A percentile compares a stretch with the other conserved stretches of the same genome.
Conservation (phyloP, 2,113 vertebrate genomes). For the Hypocryptadius cinnamomeus region DNA sequence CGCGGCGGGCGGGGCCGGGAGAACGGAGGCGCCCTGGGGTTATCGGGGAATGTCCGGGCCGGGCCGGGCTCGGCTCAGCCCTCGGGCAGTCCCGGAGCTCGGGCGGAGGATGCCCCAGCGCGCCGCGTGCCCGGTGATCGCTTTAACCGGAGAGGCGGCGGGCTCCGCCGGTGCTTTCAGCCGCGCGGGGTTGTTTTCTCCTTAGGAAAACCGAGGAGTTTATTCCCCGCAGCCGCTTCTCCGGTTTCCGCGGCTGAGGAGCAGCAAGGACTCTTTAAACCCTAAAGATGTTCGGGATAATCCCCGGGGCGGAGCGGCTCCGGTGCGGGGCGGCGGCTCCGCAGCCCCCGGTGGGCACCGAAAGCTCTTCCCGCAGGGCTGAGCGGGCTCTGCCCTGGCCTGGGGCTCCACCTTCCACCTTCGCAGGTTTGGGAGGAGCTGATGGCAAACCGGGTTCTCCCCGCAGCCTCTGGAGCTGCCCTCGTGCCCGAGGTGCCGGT, state of each 20-base stretch:
- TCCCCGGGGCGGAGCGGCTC: background rate
- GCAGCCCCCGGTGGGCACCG: background rate
- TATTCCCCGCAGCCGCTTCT: background rate
- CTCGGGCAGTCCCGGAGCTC: background rate
- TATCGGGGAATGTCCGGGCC: background rate
- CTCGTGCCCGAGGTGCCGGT: fast-evolving
- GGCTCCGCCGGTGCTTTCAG: background rate
- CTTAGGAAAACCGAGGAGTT: background rate
- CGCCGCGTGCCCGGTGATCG: background rate
- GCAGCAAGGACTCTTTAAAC: background rate
- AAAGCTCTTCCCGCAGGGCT: background rate
- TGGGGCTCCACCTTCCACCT: background rate
- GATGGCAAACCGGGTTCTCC: background rate
- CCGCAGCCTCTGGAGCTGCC: no score
- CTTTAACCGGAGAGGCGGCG: background rate
- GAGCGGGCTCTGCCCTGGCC: background rate
- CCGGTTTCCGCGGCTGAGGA: background rate
- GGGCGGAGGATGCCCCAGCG: background rate
- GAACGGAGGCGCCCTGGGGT: background rate
- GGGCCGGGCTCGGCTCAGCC: background rate
- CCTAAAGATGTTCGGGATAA: background rate
- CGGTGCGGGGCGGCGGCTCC: background rate
- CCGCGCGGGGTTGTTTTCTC: background rate
- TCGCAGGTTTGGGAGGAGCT: background rate
- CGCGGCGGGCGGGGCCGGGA: background rate